Evolutionary conservation across 2,113 vertebrate species (phyloP), one percentile per base, ranked within the genome.

Genomic region (Bufo gargarizans): DNA sequence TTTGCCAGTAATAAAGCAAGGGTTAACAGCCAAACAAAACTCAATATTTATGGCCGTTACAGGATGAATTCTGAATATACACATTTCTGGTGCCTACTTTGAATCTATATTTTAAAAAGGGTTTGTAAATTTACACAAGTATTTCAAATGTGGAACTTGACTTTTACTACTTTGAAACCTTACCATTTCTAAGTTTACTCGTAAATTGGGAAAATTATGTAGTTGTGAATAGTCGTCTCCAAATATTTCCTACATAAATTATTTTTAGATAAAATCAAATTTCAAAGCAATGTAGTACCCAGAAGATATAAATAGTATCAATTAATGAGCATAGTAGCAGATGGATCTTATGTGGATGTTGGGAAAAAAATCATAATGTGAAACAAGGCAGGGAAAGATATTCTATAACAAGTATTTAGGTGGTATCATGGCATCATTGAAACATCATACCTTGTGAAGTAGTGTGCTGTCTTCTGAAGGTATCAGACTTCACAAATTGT

Each of bases 181-280:
- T 33, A n/a, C n/a, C n/a, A n/a, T n/a, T n/a, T n/a, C n/a, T n/a
- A n/a, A n/a, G n/a, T n/a, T n/a, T n/a, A n/a, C n/a, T n/a, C n/a
- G 67, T 71, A 43, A 33, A 71, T 71, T 55, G 2, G 22, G 12
- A 43, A 13, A 33, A 71, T 14, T 4, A 71, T 33, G 22, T 33
- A 14, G 67, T 33, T 43, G 33, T 13, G 67, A 71, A 13, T 71
- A 43, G 10, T 71, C 67, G 11, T 69, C 65, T 69, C n/a, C n/a
- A 74, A 16, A 74, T 14, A 74, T 74, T 47, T 74, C 16, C 82
- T 84, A 72, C 67, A 59, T 19, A 59, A 85, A 55, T 85, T 85
- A 84, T 85, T 85, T 85, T 55, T 85, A 85, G 53, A 9, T 6
- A 43, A 59, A 76, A 9, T 74, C 53, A 56, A 53, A 85, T 55